Evolutionary conservation across 2,113 vertebrate genomes (phyloP), one percentile per base, ranked within the genome.

Genomic region (Grallaria varia): DNA sequence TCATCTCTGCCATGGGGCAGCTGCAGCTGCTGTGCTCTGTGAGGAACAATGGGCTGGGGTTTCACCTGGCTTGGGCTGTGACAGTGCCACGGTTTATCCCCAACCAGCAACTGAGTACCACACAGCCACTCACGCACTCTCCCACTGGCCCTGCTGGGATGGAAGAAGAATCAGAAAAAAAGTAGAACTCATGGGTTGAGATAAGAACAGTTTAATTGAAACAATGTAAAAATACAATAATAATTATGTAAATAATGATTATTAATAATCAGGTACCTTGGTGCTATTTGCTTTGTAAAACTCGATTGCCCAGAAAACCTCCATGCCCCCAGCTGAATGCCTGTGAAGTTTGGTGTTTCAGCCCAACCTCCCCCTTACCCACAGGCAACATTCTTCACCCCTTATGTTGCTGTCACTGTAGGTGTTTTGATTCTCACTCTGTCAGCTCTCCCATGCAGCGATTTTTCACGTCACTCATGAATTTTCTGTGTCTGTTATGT

Each of bases 1-100:
- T 10, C 0, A 0, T 53, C n/a, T 40, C 55, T 2, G 5, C 42
- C 1, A 0, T 24, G 33, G 15, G 35, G 17, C 42, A 83, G 40
- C 14, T 52, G 47, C 55, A 35, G 14, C 45, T 60, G n/a, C 58
- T 55, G 58, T 22, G 63, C 3, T 28, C 64, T 67, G 15, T 17
- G 27, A 44, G 18, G 28, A 12, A 9, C 17, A 13, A 14, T 0
- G 1, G 28, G 4, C 21, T 60, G 15, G n/a, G 8, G 13, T 55
- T 25, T 59, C 2, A 1, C 22, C 17, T 2, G 4, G 9, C 15
- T 52, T 47, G 62, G 64, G 8, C 53, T 78, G 42, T 21, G 20
- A 19, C 17, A 72, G 27, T 31, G 21, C 17, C 13, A 3, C 5
- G n/a, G 4, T 39, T 33, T 17, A 49, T 27, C 28, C 30, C 23